Evolutionary conservation across 2,888 invertebrate genomes (phyloP), one percentile per base, ranked within the genome.

Genomic region (Limenitis camilla): DNA sequence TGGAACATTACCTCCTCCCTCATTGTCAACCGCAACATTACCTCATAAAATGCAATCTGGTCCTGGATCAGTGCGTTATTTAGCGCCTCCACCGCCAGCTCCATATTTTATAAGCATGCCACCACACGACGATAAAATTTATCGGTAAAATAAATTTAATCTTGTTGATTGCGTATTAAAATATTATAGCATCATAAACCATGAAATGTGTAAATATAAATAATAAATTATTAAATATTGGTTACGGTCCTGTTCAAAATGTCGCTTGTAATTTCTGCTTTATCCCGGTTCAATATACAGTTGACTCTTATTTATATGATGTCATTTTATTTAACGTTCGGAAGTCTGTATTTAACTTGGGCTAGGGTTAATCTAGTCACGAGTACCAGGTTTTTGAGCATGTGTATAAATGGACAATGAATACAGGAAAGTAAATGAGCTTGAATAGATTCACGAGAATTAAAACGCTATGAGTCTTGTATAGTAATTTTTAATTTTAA

Each of bases 61-160:
- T 19, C 84, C 88, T 0, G 89, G 85, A 40, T 86, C 89, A 5
- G 81, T 89, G 38, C 72, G 91, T 64, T 79, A 77, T 77, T 85
- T 71, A 76, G 91, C 66, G 88, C 92, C 78, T 82, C 93, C 63
- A 81, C 93, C 88, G 84, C 92, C 65, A 67, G 93, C 76, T 72
- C 91, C 91, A 1, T 91, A 91, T 67, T 91, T 91, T 64, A 90
- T 91, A 64, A 88, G 90, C 56, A 79, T 90, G 77, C 90, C 90
- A 51, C 89, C 90, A 40, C 88, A 88, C 58, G 91, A 91, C 54
- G 91, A 91, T 66, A 91, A 91, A 80, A 90, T 89, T 64, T 91
- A 91, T 79, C 89, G 91, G 81, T 91, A 90, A 76, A 42, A 53
- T 43, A 45, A 49, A 32, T 5, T n/a, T 30, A 41, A 29, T 36